Evolutionary conservation across 2,113 vertebrate genomes (phyloP).

Genomic region (Carollia perspicillata): DNA sequence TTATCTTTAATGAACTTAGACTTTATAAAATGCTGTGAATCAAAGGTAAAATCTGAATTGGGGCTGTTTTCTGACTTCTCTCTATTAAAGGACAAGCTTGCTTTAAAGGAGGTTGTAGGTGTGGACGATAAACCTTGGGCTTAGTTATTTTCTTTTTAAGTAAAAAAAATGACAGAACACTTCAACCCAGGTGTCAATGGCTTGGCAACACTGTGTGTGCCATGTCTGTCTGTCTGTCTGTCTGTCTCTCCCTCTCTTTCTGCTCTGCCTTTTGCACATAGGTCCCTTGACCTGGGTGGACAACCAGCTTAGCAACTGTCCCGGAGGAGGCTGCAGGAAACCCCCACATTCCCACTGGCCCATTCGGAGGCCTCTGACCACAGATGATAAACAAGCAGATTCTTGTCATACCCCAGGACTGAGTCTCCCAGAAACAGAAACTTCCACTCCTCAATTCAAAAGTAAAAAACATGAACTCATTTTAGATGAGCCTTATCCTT

Average conservation of each 20-base stretch:
- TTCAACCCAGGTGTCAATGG: not conserved
- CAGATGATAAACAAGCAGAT: not conserved
- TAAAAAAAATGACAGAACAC: not conserved
- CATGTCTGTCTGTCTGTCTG: not conserved
- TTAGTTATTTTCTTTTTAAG: not conserved
- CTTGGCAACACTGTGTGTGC: not conserved
- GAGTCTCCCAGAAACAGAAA: not conserved
- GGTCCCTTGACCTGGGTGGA: not conserved
- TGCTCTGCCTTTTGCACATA: not conserved
- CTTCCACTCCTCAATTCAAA: not conserved
- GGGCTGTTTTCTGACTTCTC: not conserved
- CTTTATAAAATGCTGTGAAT: not conserved
- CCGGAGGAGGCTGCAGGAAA: not conserved
- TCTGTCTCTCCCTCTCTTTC: not conserved
- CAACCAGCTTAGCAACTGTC: not conserved
- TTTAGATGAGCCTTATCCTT: not conserved
- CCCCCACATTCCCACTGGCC: not conserved
- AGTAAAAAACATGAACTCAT: not conserved
- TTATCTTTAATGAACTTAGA: not conserved
- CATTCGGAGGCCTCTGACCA: not conserved
- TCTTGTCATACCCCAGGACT: not conserved
- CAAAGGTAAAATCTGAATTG: not conserved
- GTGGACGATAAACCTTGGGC: not conserved
- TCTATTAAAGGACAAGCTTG: not conserved
- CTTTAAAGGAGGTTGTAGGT: not conserved